phyloP scores from a whole-genome alignment of 2,888 invertebrate species.

The Resseliella maxima region DNA sequence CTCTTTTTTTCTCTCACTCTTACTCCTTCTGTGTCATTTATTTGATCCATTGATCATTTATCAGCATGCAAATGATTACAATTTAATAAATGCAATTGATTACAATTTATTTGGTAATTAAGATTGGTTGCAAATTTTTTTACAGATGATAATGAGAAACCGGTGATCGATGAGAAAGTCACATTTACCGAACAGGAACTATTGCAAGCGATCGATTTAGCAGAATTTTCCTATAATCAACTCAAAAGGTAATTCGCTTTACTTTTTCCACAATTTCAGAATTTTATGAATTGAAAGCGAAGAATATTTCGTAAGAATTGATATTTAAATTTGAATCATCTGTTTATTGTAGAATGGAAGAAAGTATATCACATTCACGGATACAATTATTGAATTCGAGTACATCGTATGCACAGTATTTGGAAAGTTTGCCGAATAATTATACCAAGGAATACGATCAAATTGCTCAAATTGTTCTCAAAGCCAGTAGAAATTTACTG shows the following conservation, averaged over 20 bases:
- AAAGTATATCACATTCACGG: constrained; percentile 62
- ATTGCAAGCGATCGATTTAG: neutral
- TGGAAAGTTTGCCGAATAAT: constrained; percentile 64
- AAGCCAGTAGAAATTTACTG: constrained; percentile 63
- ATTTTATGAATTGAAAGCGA: neutral
- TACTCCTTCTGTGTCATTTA: too few species aligned
- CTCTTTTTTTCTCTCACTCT: too few species aligned
- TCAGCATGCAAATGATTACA: neutral
- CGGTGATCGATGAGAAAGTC: neutral
- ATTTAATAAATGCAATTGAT: neutral
- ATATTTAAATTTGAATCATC: neutral
- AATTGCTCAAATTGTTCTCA: constrained; percentile 64
- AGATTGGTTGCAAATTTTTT: neutral
- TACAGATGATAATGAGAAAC: neutral
- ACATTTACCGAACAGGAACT: neutral
- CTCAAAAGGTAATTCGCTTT: constrained; percentile 21
- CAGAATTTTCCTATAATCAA: neutral
- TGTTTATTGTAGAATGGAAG: constrained; percentile 62
- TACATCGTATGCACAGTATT: constrained; percentile 64
- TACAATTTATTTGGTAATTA: neutral
- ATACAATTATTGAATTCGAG: constrained; percentile 64
- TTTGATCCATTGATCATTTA: neutral
- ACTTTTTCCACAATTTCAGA: too few species aligned
- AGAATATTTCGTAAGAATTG: neutral
- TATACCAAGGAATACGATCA: constrained; percentile 62